Base-by-base conservation (phyloP, 2,888 invertebrate species). In the Trachelus troglodyta region DNA sequence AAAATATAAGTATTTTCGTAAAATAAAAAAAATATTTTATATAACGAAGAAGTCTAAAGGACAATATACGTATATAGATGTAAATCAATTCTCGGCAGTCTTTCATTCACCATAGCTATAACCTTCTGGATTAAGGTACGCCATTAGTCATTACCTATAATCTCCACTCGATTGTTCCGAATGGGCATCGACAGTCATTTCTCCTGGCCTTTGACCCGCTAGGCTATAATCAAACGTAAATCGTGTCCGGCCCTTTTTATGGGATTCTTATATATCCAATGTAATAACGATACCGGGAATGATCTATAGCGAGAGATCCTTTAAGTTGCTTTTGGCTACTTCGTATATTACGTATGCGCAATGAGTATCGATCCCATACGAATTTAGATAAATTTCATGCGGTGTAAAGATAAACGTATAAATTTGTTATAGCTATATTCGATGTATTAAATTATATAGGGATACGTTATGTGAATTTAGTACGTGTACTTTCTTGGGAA, bases 131-230 rank as follows among this genome's bases (percentile, higher is more conserved):
- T 81, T 77, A 77, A 73, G 80, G 79, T 79, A 77, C 85, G 85
- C 86, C 84, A 88, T 88, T 86, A 87, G 87, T 84, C 85, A 88
- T 89, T 90, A 89, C 83, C 87, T 83, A 79, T 87, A 89, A 90
- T 90, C 85, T 83, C 81, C 81, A 81, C 83, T 83, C 84, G 85
- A 82, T 87, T 86, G 85, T 82, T 85, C 85, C 84, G 78, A 83
- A 81, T 40, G 76, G 80, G 79, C 83, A 87, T 89, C 87, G 83
- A 86, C 85, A 83, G 82, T 87, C 84, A 87, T 89, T 88, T 85
- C 77, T 81, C 79, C 75, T 87, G 87, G 89, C 89, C 85, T 85
- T 87, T 89, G 89, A 90, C 88, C 90, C 86, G 78, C 71, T 30
- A 78, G 80, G 81, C 86, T 86, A 82, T 85, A 88, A 89, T 89